phyloP scores from a whole-genome alignment of 2,113 vertebrate species.

The Petaurus breviceps region DNA sequence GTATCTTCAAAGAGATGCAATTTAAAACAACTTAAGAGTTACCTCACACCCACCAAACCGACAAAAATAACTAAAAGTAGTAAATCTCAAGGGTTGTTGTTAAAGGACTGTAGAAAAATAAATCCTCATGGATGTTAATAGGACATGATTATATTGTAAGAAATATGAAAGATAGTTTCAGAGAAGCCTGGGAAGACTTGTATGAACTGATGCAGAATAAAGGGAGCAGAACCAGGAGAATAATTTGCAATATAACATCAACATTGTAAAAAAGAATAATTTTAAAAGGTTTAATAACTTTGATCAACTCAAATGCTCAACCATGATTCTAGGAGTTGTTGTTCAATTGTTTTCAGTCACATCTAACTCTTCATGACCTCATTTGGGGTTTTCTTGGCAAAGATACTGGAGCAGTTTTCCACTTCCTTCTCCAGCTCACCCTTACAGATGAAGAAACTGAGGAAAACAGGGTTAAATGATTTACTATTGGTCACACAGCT shows the following conservation, averaged over 20 bases:
- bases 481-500: background rate
- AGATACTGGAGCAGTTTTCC: background rate
- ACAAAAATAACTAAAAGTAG: background rate
- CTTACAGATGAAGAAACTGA: background rate
- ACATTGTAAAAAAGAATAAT: background rate
- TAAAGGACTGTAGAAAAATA: background rate
- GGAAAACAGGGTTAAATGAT: background rate
- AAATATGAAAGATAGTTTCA: background rate
- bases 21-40: background rate
- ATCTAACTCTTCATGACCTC: background rate
- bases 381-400: background rate
- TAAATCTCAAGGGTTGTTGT: background rate
- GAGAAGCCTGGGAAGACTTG: background rate
- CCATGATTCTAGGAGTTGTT: background rate
- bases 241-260: background rate
- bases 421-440: background rate
- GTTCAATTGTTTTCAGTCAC: background rate
- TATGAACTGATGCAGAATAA: background rate
- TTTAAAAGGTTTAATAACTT: background rate
- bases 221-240: background rate
- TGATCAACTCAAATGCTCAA: background rate
- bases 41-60: background rate
- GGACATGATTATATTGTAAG: background rate
- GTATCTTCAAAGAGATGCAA: background rate
- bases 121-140: background rate